Conservation (phyloP, 2,797 vertebrate species). For the Novumbra hubbsi region DNA sequence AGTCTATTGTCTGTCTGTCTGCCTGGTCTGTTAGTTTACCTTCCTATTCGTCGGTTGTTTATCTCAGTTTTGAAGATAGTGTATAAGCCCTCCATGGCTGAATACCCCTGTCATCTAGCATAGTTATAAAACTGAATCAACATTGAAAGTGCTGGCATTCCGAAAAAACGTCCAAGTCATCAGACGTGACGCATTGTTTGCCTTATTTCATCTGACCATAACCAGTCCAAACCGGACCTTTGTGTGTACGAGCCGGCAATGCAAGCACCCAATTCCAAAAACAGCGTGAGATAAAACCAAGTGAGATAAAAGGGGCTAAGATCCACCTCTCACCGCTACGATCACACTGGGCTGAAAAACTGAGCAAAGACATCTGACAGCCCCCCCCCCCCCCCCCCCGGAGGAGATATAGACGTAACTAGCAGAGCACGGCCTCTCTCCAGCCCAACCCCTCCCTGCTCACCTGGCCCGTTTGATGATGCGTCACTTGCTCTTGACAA, state of each 20-base stretch:
- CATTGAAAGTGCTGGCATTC: background rate
- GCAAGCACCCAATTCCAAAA: constrained; percentile 55
- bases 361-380: constrained; percentile 71
- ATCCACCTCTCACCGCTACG: constrained; percentile 75
- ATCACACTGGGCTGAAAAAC: constrained; percentile 74
- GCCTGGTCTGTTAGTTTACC: background rate
- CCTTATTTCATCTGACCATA: constrained; percentile 48
- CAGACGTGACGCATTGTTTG: constrained; percentile 33
- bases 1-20: constrained; percentile 24
- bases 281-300: constrained; percentile 70
- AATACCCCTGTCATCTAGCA: background rate
- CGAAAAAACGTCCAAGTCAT: background rate
- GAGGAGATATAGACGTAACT: constrained; percentile 75
- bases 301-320: constrained; percentile 72
- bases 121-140: background rate
- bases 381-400: constrained; percentile 56
- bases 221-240: constrained; percentile 53
- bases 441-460: constrained; percentile 66
- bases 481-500: constrained; percentile 91
- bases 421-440: constrained; percentile 57
- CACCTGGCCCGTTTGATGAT: constrained; percentile 87
- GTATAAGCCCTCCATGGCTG: background rate
- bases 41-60: background rate
- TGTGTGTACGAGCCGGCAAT: background rate
- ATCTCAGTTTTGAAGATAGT: background rate